Conservation (phyloP, 2,113 vertebrate genomes). For the Lanius ludovicianus region DNA sequence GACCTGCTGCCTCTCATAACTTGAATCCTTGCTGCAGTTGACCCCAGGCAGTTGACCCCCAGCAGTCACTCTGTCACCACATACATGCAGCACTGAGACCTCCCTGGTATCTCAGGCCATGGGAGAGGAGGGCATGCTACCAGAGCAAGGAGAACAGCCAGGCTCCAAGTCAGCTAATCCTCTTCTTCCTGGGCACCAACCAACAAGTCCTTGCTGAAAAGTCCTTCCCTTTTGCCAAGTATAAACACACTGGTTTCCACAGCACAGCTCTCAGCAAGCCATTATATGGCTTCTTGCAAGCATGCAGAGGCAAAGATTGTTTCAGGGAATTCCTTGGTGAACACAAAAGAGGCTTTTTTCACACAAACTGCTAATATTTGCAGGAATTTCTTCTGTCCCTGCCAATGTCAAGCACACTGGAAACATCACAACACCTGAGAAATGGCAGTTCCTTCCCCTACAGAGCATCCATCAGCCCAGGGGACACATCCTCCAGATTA, state of each 20-base stretch:
- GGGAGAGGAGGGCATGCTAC: neutral
- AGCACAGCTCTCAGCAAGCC: neutral
- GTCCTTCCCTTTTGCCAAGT: neutral
- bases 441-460: neutral
- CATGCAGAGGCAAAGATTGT: neutral
- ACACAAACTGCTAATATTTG: neutral
- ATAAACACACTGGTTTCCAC: neutral
- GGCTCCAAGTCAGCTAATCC: neutral
- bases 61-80: neutral
- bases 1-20: neutral
- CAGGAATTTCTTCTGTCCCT: neutral
- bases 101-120: neutral
- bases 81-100: rapidly evolving
- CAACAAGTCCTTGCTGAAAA: neutral
- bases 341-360: neutral
- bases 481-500: neutral
- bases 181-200: neutral
- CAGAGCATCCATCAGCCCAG: neutral
- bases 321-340: neutral
- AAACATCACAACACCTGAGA: neutral
- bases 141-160: neutral
- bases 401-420: neutral
- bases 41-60: neutral
- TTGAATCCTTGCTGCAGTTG: neutral
- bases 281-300: neutral